phyloP scores from a whole-genome alignment of 2,888 invertebrate genomes.

The Byasa hedistus region DNA sequence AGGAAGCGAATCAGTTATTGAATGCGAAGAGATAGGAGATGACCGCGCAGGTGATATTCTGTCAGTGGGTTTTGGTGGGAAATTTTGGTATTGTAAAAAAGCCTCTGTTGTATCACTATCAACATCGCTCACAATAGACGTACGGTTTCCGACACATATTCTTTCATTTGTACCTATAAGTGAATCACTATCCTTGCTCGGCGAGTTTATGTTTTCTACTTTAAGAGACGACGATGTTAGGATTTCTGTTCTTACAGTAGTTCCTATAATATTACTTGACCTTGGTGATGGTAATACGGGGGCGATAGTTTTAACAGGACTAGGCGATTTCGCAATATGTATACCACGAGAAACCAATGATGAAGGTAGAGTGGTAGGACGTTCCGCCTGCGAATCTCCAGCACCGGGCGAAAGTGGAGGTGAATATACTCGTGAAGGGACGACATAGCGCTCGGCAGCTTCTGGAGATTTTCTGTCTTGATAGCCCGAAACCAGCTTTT shows the following conservation, averaged over 20 bases:
- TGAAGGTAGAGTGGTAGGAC: constrained; percentile 67
- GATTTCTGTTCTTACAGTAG: constrained; percentile 52
- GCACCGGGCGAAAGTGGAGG: constrained; percentile 80
- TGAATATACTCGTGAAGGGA: constrained; percentile 72
- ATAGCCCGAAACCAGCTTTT: constrained; percentile 58
- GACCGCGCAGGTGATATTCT: constrained; percentile 45
- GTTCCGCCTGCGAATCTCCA: constrained; percentile 76
- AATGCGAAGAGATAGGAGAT: constrained; percentile 18
- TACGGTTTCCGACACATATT: constrained; percentile 46
- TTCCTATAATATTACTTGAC: constrained; percentile 50
- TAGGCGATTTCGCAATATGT: constrained; percentile 65
- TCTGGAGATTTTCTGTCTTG: constrained; percentile 69
- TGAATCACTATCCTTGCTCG: constrained; percentile 46
- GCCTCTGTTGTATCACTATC: constrained; percentile 40
- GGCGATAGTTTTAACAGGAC: constrained; percentile 65
- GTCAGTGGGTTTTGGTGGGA: constrained; percentile 47
- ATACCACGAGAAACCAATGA: constrained; percentile 61
- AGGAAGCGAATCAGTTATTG: constrained; percentile 22
- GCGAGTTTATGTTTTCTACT: constrained; percentile 54
- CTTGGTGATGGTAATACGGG: constrained; percentile 56
- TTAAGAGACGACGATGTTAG: constrained; percentile 48
- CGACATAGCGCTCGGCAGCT: constrained; percentile 58
- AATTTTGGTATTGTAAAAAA: constrained; percentile 16
- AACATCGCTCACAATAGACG: constrained; percentile 50
- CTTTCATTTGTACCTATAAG: constrained; percentile 45